These are phyloP conservation scores for Egretta garzetta DNA, from an alignment of 2,113 vertebrate genomes.

Conservation along the genomic window DNA sequence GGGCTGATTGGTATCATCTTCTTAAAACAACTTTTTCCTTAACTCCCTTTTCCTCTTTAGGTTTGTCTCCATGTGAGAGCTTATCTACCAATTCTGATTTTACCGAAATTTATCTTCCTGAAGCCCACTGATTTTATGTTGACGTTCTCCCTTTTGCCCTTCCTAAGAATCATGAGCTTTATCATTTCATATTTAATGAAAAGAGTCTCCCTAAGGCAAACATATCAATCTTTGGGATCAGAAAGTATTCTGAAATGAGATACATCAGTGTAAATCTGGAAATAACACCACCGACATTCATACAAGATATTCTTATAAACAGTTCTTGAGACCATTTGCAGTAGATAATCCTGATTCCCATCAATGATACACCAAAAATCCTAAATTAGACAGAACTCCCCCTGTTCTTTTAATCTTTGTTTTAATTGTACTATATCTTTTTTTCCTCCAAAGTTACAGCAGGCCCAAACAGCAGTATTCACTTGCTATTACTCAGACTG, in stretches of 20 bases:
- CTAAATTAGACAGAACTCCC: neutral
- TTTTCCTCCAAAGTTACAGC: neutral
- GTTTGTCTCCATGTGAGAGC: neutral
- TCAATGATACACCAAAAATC: neutral
- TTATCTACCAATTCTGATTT: constrained; percentile 14
- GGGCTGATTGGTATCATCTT: neutral
- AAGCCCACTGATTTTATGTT: constrained; percentile 1
- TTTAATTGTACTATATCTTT: neutral
- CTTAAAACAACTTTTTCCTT: neutral
- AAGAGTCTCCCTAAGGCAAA: neutral
- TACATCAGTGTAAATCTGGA: neutral
- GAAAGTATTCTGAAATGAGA: constrained; percentile 12
- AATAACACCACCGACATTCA: neutral
- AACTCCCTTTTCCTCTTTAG: neutral
- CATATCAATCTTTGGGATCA: neutral
- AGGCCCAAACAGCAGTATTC: neutral
- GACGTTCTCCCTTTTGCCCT: neutral
- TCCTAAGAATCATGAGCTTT: neutral
- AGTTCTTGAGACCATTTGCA: neutral
- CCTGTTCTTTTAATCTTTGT: neutral
- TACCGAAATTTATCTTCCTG: neutral
- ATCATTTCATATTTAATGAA: constrained; percentile 19
- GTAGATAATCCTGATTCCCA: neutral
- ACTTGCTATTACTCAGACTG: neutral
- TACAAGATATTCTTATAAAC: neutral